Evolutionary conservation across 2,888 invertebrate species (phyloP).

Genomic region (Lottia gigantea): DNA sequence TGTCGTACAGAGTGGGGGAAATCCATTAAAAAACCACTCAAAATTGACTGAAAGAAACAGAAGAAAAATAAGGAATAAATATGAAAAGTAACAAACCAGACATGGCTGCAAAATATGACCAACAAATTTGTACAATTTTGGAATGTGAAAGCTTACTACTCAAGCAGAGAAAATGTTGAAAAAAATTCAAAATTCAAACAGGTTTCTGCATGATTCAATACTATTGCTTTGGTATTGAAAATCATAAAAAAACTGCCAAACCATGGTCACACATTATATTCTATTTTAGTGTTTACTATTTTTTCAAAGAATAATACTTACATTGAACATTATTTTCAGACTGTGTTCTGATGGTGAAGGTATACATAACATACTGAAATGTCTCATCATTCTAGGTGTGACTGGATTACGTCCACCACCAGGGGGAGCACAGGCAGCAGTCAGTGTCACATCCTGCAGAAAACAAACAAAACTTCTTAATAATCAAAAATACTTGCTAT

Average conservation of each 20-base stretch:
- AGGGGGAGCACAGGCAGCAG: constrained; percentile 69
- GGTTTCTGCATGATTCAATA: too few relatives aligned
- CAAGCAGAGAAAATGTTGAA: too few relatives aligned
- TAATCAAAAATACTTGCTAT: neutral
- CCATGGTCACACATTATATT: too few relatives aligned
- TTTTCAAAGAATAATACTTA: constrained; percentile 39
- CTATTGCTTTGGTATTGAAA: too few relatives aligned
- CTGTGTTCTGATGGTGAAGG: constrained; percentile 68
- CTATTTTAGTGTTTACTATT: too few relatives aligned
- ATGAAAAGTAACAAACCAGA: too few relatives aligned
- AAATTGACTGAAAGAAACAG: constrained; percentile 69
- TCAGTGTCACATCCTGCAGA: constrained; percentile 76
- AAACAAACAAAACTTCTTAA: constrained; percentile 1
- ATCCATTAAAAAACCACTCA: constrained; percentile 82
- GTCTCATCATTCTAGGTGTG: constrained; percentile 66
- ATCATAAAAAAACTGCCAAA: too few relatives aligned
- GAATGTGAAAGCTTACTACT: too few relatives aligned
- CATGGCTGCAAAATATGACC: too few relatives aligned
- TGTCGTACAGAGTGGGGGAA: constrained; percentile 74
- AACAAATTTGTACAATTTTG: too few relatives aligned
- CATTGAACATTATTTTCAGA: constrained; percentile 68
- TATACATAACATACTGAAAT: constrained; percentile 67
- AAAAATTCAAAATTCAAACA: too few relatives aligned
- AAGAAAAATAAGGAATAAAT: neutral
- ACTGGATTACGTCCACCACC: constrained; percentile 69